Evolutionary conservation across 2,888 invertebrate genomes (phyloP).

Genomic region (Drosophila nr. medialis): DNA sequence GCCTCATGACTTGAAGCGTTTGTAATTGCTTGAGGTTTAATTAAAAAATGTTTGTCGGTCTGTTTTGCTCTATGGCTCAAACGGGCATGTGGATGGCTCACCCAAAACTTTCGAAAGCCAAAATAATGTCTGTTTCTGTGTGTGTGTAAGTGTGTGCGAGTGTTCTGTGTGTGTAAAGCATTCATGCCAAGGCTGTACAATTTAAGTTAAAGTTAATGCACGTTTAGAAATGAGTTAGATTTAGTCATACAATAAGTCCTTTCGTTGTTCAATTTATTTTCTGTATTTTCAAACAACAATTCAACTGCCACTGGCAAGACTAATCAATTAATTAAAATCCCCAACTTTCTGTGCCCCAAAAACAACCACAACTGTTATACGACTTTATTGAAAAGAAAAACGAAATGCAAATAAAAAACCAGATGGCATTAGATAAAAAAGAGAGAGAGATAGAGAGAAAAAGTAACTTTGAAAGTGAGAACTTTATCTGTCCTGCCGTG

Average conservation of each 20-base stretch:
- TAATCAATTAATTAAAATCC: constrained; percentile 64
- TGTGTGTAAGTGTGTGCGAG: background rate
- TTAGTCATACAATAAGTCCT: background rate
- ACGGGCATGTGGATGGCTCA: background rate
- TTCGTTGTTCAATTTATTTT: constrained; percentile 6
- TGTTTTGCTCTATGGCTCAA: constrained; percentile 26
- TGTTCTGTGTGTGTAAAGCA: background rate
- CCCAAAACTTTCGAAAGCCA: constrained; percentile 26
- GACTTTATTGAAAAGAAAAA: constrained; percentile 38
- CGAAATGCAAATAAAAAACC: background rate
- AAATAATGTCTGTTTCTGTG: constrained; percentile 12
- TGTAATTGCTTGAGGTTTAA: constrained; percentile 79
- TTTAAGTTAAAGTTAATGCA: constrained; percentile 34
- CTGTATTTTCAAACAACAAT: constrained; percentile 25
- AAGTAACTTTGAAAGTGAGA: constrained; percentile 40
- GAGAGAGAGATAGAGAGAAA: background rate
- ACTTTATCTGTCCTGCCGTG: constrained; percentile 41
- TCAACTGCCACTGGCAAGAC: constrained; percentile 53
- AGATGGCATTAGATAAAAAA: constrained; percentile 2
- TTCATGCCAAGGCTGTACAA: constrained; percentile 12
- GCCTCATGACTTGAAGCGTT: constrained; percentile 64
- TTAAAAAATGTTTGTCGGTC: constrained; percentile 73
- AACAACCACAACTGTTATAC: constrained; percentile 54
- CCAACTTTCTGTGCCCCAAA: constrained; percentile 22
- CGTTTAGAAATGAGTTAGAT: constrained; percentile 14